Base-by-base conservation (phyloP, 2,113 vertebrate genomes). In the Nycticebus coucang region DNA sequence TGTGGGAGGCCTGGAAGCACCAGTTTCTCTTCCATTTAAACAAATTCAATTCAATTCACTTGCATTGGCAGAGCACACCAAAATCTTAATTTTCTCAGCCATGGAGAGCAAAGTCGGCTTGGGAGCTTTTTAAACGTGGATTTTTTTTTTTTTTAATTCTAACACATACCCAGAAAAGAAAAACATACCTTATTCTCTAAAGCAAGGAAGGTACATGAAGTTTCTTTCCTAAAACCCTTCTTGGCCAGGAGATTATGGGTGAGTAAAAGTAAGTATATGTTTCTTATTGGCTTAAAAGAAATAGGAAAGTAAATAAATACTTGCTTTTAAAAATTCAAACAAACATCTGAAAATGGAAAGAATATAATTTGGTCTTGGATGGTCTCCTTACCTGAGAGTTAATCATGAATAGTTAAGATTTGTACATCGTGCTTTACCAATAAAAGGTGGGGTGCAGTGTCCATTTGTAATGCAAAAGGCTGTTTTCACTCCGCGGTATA, bases 81-180 rank as follows among this genome's bases (percentile, higher is more conserved):
- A 97, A 94, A 93, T 95, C 92, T 94, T 87, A 84, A 83, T 96
- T 92, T 97, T 97, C 88, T 94, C 75, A 95, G 88, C 86, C 79
- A 95, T 88, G n/a, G 13, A 92, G 60, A 94, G 72, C 82, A 74
- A 96, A 71, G 15, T 89, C 81, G 72, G 41, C 92, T 15, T 82
- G 82, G 30, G 79, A 94, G 30, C 41, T 95, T 97, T 96, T 90
- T n/a, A 83, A 90, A 91, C 8, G 35, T 71, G 33, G 7, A n/a
- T 91, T 88, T 45, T 80, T 41, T 15, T 33, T 62, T 80, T 35
- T 22, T 26, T 53, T 7, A 7, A 64, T 86, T 35, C 21, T 37
- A 79, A n/a, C 35, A 35, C 62, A 41, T n/a, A 45, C 59, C 68
- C 21, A 41, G 15, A 2, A 64, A 28, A 66, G 13, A 33, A 13